These are phyloP conservation scores for Ibycter americanus DNA, from an alignment of 2,797 vertebrate genomes.

Conservation along the genomic window DNA sequence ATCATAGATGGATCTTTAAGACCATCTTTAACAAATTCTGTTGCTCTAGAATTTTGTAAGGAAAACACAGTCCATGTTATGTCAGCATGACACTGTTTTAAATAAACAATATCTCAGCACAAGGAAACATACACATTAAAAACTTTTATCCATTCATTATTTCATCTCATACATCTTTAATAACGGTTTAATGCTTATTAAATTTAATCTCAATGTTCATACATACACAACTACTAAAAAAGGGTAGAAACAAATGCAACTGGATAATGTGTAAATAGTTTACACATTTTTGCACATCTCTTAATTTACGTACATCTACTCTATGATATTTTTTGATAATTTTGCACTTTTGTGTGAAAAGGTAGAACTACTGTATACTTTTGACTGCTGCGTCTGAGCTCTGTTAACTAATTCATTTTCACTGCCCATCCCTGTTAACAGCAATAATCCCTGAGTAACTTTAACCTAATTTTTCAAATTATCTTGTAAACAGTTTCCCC, in stretches of 20 bases:
- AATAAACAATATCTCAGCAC: not conserved
- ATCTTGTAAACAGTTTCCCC: not conserved
- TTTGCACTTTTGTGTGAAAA: not conserved
- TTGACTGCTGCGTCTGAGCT: constrained; percentile 60
- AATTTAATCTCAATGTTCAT: not conserved
- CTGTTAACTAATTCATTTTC: not conserved
- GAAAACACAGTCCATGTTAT: not conserved
- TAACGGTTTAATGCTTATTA: not conserved
- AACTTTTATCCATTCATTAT: not conserved
- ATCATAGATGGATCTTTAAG: not conserved
- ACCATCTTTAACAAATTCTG: not conserved
- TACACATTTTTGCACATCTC: not conserved
- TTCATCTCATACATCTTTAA: not conserved
- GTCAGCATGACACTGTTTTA: not conserved
- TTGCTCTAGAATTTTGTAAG: not conserved
- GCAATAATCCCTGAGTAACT: not conserved
- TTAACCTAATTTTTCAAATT: not conserved
- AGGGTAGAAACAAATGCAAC: not conserved
- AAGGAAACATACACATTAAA: not conserved
- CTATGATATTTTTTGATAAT: not conserved
- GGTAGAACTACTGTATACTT: constrained; percentile 51
- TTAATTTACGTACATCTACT: accelerated
- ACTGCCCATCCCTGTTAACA: not conserved
- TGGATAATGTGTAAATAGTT: not conserved
- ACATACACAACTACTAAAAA: not conserved